These are phyloP conservation scores for Mirounga angustirostris DNA, from an alignment of 2,113 vertebrate species.

Conservation along the genomic window DNA sequence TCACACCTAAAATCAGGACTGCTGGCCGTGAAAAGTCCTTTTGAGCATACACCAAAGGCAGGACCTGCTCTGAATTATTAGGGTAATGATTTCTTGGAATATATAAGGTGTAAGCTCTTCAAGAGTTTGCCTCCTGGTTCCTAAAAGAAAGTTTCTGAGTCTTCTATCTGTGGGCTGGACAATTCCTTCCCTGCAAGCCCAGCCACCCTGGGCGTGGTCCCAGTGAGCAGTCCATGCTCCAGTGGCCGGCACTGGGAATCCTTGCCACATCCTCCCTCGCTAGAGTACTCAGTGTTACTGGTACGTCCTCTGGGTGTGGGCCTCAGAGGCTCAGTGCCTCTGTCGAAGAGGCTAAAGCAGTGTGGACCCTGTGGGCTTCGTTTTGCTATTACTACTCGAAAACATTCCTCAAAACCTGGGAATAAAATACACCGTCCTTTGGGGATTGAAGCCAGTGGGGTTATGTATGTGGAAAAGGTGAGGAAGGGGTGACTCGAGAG, in stretches of 20 bases:
- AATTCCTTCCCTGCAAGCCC: neutral
- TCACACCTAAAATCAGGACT: neutral
- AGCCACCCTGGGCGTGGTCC: too few species aligned
- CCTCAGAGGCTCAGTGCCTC: accelerated
- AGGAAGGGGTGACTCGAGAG: neutral
- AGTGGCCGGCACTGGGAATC: accelerated
- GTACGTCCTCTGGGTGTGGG: neutral
- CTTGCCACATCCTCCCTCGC: neutral
- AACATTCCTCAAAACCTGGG: neutral
- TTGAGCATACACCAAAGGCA: neutral
- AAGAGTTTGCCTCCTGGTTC: neutral
- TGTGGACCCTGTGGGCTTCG: neutral
- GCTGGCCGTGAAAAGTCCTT: neutral
- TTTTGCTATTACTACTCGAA: neutral
- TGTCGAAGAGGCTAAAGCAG: neutral
- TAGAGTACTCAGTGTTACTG: neutral
- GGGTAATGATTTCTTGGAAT: neutral
- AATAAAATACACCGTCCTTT: neutral
- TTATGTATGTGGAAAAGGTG: accelerated
- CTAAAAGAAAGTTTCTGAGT: neutral
- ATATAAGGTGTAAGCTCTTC: neutral
- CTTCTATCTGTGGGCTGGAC: neutral
- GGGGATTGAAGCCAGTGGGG: neutral
- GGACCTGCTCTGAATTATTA: neutral
- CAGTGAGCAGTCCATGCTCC: accelerated